These are phyloP conservation scores for Enchytraeus crypticus DNA, from an alignment of 2,888 invertebrate species.

Conservation along the genomic window DNA sequence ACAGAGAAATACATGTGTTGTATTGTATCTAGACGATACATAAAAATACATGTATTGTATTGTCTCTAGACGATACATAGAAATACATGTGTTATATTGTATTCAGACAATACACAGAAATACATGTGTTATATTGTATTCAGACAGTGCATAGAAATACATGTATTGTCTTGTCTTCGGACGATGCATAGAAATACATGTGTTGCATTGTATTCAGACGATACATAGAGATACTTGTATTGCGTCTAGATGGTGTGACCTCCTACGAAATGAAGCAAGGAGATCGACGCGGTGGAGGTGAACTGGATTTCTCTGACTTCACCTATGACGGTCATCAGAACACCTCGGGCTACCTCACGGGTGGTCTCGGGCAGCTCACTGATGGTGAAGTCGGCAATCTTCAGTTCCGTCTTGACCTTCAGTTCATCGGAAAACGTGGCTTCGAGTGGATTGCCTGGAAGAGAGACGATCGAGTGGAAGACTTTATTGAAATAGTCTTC, in stretches of 20 bases:
- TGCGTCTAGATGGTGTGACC: conserved; percentile 68
- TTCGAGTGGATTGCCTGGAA: conserved; percentile 88
- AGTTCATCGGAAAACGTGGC: conserved; percentile 44
- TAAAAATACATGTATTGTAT: too few relatives aligned
- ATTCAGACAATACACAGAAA: too few relatives aligned
- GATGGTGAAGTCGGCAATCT: conserved; percentile 72
- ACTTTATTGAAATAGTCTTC: conserved; percentile 62
- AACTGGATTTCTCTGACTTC: conserved; percentile 72
- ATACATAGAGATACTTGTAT: too few relatives aligned
- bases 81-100: too few relatives aligned
- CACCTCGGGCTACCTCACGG: conserved; percentile 52
- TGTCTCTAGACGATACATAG: too few relatives aligned
- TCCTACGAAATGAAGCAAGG: conserved; percentile 83
- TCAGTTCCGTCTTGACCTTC: conserved; percentile 61
- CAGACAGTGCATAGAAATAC: too few relatives aligned
- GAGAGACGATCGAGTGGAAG: conserved; percentile 34
- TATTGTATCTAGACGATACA: too few relatives aligned
- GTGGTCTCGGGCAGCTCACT: conserved; percentile 72
- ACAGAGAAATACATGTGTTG: too few relatives aligned
- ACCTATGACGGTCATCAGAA: conserved; percentile 66
- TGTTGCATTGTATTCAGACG: too few relatives aligned
- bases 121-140: too few relatives aligned
- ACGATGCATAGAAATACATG: too few relatives aligned
- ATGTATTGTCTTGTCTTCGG: too few relatives aligned
- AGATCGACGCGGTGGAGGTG: conserved; percentile 65